Conservation (phyloP, 1,140 invertebrate species). For the Tyrophagus putrescentiae region DNA sequence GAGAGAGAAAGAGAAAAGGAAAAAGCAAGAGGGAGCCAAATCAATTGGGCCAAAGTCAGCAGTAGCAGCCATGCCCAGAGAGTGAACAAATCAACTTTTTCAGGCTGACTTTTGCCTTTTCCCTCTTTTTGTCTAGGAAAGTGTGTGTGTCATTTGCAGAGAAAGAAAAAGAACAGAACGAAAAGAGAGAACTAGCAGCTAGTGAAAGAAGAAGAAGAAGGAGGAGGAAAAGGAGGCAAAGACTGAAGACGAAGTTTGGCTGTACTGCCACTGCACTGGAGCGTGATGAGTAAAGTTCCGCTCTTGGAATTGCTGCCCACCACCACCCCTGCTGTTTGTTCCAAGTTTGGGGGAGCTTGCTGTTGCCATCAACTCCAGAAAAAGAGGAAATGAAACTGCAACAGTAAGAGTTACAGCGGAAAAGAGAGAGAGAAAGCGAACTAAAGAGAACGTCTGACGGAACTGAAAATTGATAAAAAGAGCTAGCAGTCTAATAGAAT, state of each 20-base stretch:
- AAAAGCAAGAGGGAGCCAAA: background rate
- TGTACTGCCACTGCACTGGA: too few species aligned
- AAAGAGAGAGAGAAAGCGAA: too few species aligned
- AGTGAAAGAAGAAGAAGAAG: slow-evolving; percentile 7
- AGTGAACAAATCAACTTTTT: slow-evolving; percentile 8
- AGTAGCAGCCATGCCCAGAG: background rate
- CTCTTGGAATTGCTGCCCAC: background rate
- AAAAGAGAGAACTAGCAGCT: too few species aligned
- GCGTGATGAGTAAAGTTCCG: slow-evolving; percentile 15
- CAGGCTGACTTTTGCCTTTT: too few species aligned
- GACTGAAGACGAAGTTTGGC: background rate
- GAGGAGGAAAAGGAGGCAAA: background rate
- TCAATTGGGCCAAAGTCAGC: background rate
- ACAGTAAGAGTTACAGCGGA: too few species aligned
- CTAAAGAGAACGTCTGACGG: background rate
- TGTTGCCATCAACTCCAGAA: background rate
- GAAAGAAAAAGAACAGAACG: background rate
- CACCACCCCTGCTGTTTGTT: background rate
- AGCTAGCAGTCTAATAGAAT: too few species aligned
- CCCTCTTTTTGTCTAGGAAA: too few species aligned
- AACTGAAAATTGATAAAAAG: too few species aligned
- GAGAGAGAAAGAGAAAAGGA: background rate
- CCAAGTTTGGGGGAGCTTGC: background rate
- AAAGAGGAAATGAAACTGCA: too few species aligned
- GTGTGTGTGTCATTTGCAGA: too few species aligned